phyloP scores from a whole-genome alignment of 2,797 vertebrate genomes.

The Pteronotus mesoamericanus region DNA sequence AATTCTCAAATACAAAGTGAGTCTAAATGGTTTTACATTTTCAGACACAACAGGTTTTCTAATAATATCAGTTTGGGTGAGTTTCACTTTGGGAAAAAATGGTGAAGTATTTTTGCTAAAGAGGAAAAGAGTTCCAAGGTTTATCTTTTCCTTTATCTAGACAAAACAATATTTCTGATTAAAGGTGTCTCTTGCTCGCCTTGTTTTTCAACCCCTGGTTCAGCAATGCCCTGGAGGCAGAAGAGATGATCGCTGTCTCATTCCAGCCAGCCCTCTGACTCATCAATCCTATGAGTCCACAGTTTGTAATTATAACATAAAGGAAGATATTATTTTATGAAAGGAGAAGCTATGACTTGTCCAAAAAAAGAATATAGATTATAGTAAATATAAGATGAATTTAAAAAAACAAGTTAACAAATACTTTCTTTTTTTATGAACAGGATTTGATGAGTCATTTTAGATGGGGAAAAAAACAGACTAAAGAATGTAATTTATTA shows the following conservation, averaged over 20 bases:
- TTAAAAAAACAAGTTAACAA: conserved; percentile 8
- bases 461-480: conserved; percentile 10
- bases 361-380: conserved; percentile 1
- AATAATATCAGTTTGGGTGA: not conserved
- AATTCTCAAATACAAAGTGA: not conserved
- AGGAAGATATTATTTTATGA: conserved; percentile 52
- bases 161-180: not conserved
- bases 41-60: not conserved
- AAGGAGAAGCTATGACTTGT: conserved; percentile 52
- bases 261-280: conserved; percentile 12
- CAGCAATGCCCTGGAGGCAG: conserved; percentile 8
- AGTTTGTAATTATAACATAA: conserved; percentile 61
- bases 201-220: not conserved
- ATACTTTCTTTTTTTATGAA: not conserved
- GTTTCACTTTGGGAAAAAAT: not conserved
- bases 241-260: conserved; percentile 7
- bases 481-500: not conserved
- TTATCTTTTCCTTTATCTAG: not conserved
- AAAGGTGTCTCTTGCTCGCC: not conserved
- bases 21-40: not conserved
- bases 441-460: conserved; percentile 11
- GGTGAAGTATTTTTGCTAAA: not conserved
- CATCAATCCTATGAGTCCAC: not conserved
- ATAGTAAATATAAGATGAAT: conserved; percentile 46
- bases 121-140: not conserved